Base-by-base conservation (phyloP, 1,140 invertebrate genomes). In the Prorops nasuta region DNA sequence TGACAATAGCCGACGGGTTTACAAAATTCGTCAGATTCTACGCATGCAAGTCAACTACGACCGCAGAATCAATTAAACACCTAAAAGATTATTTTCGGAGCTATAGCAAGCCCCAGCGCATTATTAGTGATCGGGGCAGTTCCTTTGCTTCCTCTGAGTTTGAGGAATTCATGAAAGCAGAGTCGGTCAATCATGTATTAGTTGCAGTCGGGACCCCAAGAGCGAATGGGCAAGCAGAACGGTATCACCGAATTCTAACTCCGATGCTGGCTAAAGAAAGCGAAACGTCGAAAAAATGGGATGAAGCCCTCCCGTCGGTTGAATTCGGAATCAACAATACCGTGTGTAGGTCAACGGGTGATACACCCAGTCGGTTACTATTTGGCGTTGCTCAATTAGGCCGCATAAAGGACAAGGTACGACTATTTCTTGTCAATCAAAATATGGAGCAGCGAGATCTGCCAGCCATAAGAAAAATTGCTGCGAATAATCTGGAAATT, bases 201-300 rank as follows among this genome's bases (percentile, higher is more conserved):
- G 24, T 28, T 7, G 24, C 24, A 28, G n/a, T n/a, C n/a, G n/a
- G n/a, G 44, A 38, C 20, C 52, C 51, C n/a, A n/a, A n/a, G n/a
- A n/a, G n/a, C n/a, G n/a, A n/a, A n/a, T n/a, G n/a, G n/a, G n/a
- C n/a, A n/a, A 35, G 38, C 43, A 0, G 44, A 56, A 21, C 34
- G 49, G 12, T 38, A 44, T 15, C 46, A 61, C 44, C 49, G 60
- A 38, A 51, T 43, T 12, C 18, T 63, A 42, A 56, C 36, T 17
- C 51, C 53, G 8, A 56, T 63, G 42, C 42, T 55, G 17, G 36
- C 51, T n/a, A 64, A 64, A 51, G 37, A 61, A 16, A 15, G 39
- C 20, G 43, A 50, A 16, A 6, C 41, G 12, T 38, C 38, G 21
- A 28, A 15, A 14, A 43, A 44, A 19, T 67, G 59, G 63, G 44